phyloP scores from a whole-genome alignment of 2,113 vertebrate genomes.

The Hylia prasina region DNA sequence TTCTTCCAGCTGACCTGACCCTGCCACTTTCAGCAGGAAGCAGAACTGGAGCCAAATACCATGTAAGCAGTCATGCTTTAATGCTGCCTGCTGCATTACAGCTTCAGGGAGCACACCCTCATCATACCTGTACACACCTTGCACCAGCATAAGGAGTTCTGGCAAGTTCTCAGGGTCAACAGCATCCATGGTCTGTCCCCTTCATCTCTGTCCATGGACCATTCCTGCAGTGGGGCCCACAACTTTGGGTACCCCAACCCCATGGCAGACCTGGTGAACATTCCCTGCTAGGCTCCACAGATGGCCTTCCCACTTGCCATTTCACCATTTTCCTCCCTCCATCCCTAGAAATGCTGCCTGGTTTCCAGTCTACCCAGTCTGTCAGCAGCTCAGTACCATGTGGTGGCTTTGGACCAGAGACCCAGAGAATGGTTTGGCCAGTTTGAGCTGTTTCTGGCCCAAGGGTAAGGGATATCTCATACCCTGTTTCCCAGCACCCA shows the following conservation, averaged over 20 bases:
- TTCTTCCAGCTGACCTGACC: neutral
- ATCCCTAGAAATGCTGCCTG: neutral
- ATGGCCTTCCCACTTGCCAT: neutral
- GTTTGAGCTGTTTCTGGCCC: neutral
- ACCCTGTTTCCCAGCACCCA: fast-evolving
- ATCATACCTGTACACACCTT: neutral
- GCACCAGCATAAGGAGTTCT: neutral
- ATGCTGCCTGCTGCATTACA: neutral
- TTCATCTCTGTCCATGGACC: neutral
- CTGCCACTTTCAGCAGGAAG: neutral
- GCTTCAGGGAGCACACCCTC: neutral
- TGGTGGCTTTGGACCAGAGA: neutral
- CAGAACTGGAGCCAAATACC: neutral
- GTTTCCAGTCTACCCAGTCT: neutral
- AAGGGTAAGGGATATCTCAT: neutral
- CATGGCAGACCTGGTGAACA: too few species aligned
- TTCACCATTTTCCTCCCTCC: neutral
- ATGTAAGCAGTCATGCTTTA: neutral
- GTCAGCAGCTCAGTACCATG: neutral
- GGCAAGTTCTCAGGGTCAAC: neutral
- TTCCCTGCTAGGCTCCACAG: neutral
- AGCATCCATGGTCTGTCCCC: neutral
- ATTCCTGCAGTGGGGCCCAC: neutral
- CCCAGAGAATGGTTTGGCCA: neutral
- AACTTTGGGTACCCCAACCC: neutral